Conservation (phyloP, 2,797 vertebrate genomes). For the Vultur gryphus region DNA sequence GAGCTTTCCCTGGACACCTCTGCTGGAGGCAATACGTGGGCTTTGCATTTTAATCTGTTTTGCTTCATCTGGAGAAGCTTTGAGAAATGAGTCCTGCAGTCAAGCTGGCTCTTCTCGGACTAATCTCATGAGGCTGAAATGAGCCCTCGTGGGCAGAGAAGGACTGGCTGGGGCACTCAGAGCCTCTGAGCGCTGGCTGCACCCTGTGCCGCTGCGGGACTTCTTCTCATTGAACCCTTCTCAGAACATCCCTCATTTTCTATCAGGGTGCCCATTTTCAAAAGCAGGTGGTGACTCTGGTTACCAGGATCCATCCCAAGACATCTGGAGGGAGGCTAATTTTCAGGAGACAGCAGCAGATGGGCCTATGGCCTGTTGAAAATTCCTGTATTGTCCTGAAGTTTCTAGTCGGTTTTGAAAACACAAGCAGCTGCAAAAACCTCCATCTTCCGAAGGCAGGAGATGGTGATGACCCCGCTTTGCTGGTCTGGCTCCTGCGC, state of each 20-base stretch:
- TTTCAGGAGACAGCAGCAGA: background rate
- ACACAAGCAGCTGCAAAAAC: background rate
- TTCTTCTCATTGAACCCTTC: background rate
- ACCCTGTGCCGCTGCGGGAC: background rate
- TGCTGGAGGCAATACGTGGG: background rate
- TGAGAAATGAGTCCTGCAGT: background rate
- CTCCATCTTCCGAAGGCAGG: background rate
- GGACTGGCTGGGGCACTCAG: no score
- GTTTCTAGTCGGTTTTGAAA: background rate
- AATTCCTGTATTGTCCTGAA: background rate
- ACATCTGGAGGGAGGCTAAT: background rate
- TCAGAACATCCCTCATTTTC: background rate
- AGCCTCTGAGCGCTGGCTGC: background rate
- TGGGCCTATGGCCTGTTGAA: background rate
- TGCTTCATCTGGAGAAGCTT: background rate
- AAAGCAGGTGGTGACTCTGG: background rate
- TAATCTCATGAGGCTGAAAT: background rate
- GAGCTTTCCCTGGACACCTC: background rate
- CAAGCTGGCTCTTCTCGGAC: background rate
- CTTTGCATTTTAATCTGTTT: background rate
- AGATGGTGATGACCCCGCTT: background rate
- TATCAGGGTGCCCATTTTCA: background rate
- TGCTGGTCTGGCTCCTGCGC: fast-evolving
- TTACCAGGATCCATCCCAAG: background rate
- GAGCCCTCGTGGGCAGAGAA: background rate